Conservation (phyloP, 2,113 vertebrate genomes). For the Edolisoma coerulescens region DNA sequence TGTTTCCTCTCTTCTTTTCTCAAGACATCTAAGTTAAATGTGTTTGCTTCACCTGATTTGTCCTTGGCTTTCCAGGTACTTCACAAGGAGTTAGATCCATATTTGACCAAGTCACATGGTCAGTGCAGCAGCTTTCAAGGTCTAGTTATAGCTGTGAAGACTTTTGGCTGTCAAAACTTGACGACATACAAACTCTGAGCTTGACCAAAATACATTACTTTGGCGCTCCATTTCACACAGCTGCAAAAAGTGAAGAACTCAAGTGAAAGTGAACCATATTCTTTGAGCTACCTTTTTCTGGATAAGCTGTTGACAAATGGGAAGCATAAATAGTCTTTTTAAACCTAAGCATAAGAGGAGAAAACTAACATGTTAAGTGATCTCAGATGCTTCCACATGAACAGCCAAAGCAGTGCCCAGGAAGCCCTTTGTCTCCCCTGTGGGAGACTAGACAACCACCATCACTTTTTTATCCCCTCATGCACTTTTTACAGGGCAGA, state of each 20-base stretch:
- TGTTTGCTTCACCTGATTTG: background rate
- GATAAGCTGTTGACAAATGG: background rate
- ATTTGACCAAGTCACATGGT: background rate
- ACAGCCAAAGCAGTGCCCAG: background rate
- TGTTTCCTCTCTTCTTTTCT: background rate
- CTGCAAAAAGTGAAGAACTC: background rate
- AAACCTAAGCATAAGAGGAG: background rate
- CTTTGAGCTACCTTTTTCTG: background rate
- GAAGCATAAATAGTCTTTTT: background rate
- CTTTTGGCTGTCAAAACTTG: background rate
- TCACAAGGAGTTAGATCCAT: background rate
- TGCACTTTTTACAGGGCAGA: background rate
- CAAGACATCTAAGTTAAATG: background rate
- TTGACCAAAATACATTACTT: background rate
- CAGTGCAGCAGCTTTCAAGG: background rate
- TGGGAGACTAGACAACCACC: background rate
- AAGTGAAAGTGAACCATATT: background rate
- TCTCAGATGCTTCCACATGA: background rate
- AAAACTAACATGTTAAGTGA: background rate
- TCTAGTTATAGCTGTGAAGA: background rate
- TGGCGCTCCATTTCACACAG: background rate
- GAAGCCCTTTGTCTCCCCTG: background rate
- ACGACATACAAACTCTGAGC: background rate
- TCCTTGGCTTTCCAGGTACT: background rate
- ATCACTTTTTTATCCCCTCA: accelerated